Base-by-base conservation (phyloP, 1,140 invertebrate species). In the Brachionus angularis region DNA sequence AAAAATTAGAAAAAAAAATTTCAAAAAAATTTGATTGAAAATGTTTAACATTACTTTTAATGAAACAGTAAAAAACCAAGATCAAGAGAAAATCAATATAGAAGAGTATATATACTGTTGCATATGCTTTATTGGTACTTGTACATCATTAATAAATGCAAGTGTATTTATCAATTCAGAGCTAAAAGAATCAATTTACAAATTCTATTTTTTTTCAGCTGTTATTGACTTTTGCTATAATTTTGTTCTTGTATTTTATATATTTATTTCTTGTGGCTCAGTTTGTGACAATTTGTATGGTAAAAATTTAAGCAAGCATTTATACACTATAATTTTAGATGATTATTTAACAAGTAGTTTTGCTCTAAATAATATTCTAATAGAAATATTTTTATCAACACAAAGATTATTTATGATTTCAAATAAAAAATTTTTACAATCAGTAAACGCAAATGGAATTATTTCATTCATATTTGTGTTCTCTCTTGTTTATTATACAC, bases 181-280 rank as follows among this genome's bases (percentile, higher is more conserved):
- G 12, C 7, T 34, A 23, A 55, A 14, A 55, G 52, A 55, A 18
- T 33, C 29, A 55, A 34, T 55, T 55, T 55, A n/a, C 25, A 55
- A 39, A 55, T 55, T 55, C 23, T 55, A 55, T 55, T 16, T 55
- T 34, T 25, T 55, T 34, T 55, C 52, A 8, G 33, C 52, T 5
- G 16, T 55, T 34, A 21, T 33, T 34, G 52, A 55, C 36, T 55
- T 34, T 55, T 34, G 33, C 5, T 55, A 55, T 16, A 33, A 8
- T n/a, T 33, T 55, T 16, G 18, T 34, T 2, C 16, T 55, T 18
- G 33, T 21, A 34, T 55, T 34, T 34, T 55, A 55, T 55, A 14
- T 55, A 18, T 16, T 55, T 18, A 18, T 34, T 16, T 21, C 31
- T 7, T 55, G 52, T 23, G 52, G 52, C 5, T 34, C 12, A 21